Evolutionary conservation across 2,888 invertebrate genomes (phyloP).

Genomic region (Tipula unca): DNA sequence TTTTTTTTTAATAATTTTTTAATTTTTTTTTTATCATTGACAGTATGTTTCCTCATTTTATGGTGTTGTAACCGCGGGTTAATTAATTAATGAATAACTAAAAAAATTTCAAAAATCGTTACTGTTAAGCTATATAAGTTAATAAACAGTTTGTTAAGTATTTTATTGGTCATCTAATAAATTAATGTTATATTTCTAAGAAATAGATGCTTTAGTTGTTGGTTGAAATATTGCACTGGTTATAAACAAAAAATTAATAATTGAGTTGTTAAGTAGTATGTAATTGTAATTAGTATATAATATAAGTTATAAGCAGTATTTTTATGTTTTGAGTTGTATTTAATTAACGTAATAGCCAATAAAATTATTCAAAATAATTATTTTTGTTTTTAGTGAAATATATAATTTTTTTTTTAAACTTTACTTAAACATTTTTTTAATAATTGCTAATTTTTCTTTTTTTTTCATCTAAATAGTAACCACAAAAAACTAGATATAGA

Average conservation of each 20-base stretch:
- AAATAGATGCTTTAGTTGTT: not conserved
- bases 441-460: not conserved
- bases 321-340: not conserved
- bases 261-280: not conserved
- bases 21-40: not conserved
- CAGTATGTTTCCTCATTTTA: not conserved
- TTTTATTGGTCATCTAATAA: not conserved
- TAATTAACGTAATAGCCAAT: not conserved
- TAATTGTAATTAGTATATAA: not conserved
- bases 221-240: not conserved
- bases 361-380: not conserved
- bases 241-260: not conserved
- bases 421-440: not conserved
- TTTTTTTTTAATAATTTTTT: not conserved
- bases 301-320: not conserved
- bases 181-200: not conserved
- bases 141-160: not conserved
- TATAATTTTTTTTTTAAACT: not conserved
- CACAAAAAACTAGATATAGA: slow-evolving; percentile 8
- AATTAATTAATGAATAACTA: not conserved
- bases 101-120: not conserved
- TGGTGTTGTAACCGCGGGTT: not conserved
- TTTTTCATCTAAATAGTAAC: slow-evolving; percentile 14
- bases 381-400: not conserved
- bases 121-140: not conserved